A percentile compares a stretch with the other conserved stretches of the same genome.
Evolutionary conservation across 2,113 vertebrate genomes (phyloP).

Genomic region (Corydoras sp.): DNA sequence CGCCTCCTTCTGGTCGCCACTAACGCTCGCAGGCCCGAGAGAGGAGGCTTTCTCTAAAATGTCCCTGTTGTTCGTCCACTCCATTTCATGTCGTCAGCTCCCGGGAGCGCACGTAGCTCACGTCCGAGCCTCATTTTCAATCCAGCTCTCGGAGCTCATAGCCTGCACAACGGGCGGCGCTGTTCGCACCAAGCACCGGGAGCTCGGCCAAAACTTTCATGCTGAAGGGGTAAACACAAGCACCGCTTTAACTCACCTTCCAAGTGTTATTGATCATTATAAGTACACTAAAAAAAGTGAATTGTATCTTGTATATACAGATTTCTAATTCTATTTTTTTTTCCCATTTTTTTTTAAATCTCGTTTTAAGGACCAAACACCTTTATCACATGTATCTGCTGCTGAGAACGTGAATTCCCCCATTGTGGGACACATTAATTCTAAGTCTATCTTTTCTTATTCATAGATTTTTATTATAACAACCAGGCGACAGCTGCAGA

Average conservation of each 20-base stretch:
- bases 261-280: not conserved
- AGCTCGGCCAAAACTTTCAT: slow-evolving; percentile 52
- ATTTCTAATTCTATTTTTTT: no score
- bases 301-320: no score
- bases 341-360: no score
- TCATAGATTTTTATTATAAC: no score
- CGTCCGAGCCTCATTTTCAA: slow-evolving; percentile 69
- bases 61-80: slow-evolving; percentile 62
- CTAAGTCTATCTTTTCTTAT: no score
- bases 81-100: slow-evolving; percentile 67
- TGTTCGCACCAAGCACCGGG: slow-evolving; percentile 40
- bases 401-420: no score
- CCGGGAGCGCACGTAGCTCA: slow-evolving; percentile 66
- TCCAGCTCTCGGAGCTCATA: slow-evolving; percentile 37
- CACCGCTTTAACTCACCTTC: not conserved
- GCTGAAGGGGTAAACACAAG: slow-evolving; percentile 31
- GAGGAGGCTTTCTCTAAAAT: slow-evolving; percentile 55
- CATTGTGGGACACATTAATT: no score
- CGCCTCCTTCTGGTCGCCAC: slow-evolving; percentile 41
- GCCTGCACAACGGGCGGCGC: slow-evolving; percentile 44
- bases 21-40: slow-evolving; percentile 32
- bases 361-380: no score
- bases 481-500: no score
- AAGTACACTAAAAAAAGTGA: no score
- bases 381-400: no score